Base-by-base conservation (phyloP, 2,888 invertebrate genomes). In the Macrostomum cliftonense region DNA sequence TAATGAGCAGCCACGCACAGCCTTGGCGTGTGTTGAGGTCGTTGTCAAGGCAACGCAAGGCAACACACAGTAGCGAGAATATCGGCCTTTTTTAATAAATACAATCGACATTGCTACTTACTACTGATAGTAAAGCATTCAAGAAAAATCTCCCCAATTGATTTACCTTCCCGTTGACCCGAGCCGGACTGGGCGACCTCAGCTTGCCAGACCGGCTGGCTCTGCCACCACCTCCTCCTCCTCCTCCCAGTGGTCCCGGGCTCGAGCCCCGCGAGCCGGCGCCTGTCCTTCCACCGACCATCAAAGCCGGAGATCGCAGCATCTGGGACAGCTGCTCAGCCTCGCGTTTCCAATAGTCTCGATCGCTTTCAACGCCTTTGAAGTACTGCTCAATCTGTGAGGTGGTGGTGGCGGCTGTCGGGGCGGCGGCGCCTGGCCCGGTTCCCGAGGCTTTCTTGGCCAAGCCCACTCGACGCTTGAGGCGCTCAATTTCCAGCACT, bases 271-370 rank as follows among this genome's bases (percentile, higher is more conserved):
- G 28, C 14, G 44, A 42, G 11, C 45, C 45, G 16, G 2, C 12
- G 36, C 45, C 45, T 28, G 40, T 14, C 14, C 17, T 19, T n/a
- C n/a, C 12, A 11, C 12, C 12, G 4, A 2, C 13, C 11, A 16
- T 14, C 4, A 21, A n/a, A 17, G 9, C 28, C 5, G 28, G 28
- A 28, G 28, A 50, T 39, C 38, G 37, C 12, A 64, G 51, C 56
- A 64, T 57, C 49, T 60, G 57, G 57, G 62, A 61, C 46, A 67
- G 58, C 7, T 58, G 59, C 44, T 64, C 61, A 1, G 63, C 61
- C 55, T 68, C 68, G 20, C 61, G 61, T 47, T 63, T 61, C 59
- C 65, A 70, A 54, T 67, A 68, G 55, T 70, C 65, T 9, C 68
- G 53, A 54, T 70, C 69, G 17, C 39, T 28, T 39, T 50, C 50